phyloP scores from a whole-genome alignment of 1,140 invertebrate species.

The Ceratina calcarata region DNA sequence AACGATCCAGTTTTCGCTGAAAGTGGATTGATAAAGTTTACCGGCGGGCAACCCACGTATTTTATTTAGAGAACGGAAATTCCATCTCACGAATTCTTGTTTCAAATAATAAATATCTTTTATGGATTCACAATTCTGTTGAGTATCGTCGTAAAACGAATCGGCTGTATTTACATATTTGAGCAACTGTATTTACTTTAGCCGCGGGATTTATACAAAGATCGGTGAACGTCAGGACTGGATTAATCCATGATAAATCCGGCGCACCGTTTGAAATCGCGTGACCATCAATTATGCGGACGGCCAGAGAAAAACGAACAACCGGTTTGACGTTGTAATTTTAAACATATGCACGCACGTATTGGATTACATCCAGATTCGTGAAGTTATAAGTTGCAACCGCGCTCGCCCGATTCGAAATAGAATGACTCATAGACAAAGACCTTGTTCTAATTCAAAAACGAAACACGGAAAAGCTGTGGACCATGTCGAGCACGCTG shows the following conservation, averaged over 20 bases:
- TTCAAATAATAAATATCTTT: no score
- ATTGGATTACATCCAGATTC: constrained; percentile 59
- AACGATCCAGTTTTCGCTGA: not conserved
- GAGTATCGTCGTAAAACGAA: no score
- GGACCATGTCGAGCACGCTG: constrained; percentile 31
- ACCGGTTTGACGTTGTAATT: constrained; percentile 23
- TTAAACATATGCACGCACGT: constrained; percentile 18
- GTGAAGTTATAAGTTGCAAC: constrained; percentile 42
- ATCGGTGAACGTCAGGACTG: not conserved
- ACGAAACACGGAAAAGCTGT: constrained; percentile 52
- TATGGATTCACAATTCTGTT: no score
- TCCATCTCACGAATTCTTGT: no score
- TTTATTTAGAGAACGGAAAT: no score
- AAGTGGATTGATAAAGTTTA: not conserved
- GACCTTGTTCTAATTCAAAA: constrained; percentile 65
- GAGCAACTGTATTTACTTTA: no score
- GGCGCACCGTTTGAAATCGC: not conserved
- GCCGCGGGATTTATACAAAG: not conserved
- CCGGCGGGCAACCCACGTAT: no score
- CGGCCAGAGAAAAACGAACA: not conserved
- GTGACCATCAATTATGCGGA: not conserved
- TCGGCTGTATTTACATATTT: no score
- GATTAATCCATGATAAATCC: not conserved
- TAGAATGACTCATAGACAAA: constrained; percentile 64
- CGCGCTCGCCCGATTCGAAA: constrained; percentile 55